These are phyloP conservation scores for Hemicrepidius hirtus DNA, from an alignment of 2,888 invertebrate genomes.

Conservation along the genomic window DNA sequence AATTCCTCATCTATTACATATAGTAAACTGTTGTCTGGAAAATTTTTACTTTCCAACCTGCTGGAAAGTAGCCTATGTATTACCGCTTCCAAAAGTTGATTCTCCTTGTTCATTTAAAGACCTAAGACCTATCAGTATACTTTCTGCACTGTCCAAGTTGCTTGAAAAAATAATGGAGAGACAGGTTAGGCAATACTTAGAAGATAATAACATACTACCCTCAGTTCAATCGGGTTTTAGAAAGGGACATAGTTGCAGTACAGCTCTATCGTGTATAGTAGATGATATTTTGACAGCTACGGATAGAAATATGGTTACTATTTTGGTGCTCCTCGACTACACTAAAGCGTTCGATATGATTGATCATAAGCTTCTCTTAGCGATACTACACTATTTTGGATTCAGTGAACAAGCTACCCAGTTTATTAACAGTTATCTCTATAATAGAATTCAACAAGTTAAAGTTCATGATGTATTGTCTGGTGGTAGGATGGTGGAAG, in stretches of 20 bases:
- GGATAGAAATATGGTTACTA: neutral
- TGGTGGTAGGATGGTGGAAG: too few relatives aligned
- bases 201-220: neutral
- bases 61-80: neutral
- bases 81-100: neutral
- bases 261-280: neutral
- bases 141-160: neutral
- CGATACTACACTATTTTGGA: neutral
- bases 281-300: neutral
- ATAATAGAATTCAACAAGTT: neutral
- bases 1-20: neutral
- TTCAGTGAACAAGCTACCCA: neutral
- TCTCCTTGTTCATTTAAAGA: neutral
- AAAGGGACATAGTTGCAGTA: neutral
- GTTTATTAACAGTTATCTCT: neutral
- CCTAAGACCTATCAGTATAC: neutral
- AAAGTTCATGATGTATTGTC: neutral
- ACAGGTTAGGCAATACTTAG: neutral
- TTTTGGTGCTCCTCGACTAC: neutral
- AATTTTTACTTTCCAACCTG: neutral
- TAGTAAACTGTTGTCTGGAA: neutral
- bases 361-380: neutral
- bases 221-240: neutral
- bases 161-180: neutral
- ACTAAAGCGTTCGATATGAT: neutral